Conservation (phyloP, 2,113 vertebrate species). For the Odobenus rosmarus region DNA sequence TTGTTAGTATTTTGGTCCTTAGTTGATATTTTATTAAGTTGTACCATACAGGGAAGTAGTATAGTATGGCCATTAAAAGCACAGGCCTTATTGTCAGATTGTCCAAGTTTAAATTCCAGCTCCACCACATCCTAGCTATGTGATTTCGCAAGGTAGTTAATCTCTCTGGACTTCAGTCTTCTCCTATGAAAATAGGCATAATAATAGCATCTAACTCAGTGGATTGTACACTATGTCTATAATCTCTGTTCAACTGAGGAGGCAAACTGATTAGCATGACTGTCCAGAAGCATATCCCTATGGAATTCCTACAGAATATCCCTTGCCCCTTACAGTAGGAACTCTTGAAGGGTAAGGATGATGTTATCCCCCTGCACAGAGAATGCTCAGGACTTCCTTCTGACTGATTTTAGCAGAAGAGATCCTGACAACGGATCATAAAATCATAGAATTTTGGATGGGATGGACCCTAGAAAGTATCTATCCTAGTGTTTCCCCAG, state of each 20-base stretch:
- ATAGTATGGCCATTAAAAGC: neutral
- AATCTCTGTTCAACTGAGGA: neutral
- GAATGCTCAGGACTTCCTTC: neutral
- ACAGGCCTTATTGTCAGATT: neutral
- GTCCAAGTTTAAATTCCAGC: slow-evolving; percentile 15
- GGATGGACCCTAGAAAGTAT: neutral
- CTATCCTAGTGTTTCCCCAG: neutral
- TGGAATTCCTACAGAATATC: slow-evolving; percentile 2
- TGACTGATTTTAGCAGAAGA: slow-evolving; percentile 32
- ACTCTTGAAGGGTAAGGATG: neutral
- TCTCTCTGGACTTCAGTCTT: slow-evolving; percentile 18
- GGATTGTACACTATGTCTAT: neutral
- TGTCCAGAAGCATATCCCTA: neutral
- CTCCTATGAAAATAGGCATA: neutral
- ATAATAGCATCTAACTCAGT: neutral
- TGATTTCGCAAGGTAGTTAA: slow-evolving; percentile 40
- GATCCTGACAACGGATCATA: neutral
- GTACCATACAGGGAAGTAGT: neutral
- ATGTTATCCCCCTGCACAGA: neutral
- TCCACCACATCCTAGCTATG: neutral
- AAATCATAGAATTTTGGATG: neutral
- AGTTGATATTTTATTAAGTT: slow-evolving; percentile 53
- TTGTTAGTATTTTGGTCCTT: neutral
- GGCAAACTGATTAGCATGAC: neutral
- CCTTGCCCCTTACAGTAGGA: neutral